A percentile compares a stretch with the other conserved stretches of the same genome.
phyloP scores from a whole-genome alignment of 2,797 vertebrate species.

The Babyrousa celebensis region DNA sequence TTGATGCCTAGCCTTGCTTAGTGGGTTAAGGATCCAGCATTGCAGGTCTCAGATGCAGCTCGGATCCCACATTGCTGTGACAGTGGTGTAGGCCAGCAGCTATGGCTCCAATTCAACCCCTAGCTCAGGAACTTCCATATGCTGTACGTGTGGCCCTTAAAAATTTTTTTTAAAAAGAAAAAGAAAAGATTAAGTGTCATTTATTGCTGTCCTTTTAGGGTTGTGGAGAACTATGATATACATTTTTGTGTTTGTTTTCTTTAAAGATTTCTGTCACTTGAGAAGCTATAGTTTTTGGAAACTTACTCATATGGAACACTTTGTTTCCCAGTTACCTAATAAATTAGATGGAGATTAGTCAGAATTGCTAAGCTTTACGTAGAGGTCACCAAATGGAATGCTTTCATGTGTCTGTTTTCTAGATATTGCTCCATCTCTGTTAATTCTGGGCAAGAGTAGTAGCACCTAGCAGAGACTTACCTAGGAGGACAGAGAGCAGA shows the following conservation, averaged over 20 bases:
- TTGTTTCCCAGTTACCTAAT: neutral
- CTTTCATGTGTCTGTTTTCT: neutral
- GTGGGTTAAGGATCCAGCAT: no score
- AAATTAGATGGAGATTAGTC: neutral
- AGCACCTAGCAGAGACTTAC: neutral
- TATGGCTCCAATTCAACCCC: no score
- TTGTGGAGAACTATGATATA: neutral
- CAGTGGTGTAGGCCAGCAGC: no score
- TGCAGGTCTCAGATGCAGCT: no score
- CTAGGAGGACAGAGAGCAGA: neutral
- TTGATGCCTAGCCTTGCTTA: no score
- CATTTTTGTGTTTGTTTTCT: neutral
- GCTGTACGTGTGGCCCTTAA: no score
- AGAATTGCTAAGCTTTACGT: constrained; percentile 6
- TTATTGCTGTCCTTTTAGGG: constrained; percentile 33
- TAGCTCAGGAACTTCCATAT: no score
- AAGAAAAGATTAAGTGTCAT: neutral
- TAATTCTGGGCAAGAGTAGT: neutral
- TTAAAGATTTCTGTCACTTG: neutral
- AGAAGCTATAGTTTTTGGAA: constrained; percentile 14
- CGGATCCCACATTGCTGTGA: no score
- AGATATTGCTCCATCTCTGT: neutral
- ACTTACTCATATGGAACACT: neutral
- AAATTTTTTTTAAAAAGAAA: no score
- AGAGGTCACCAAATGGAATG: neutral